Base-by-base conservation (phyloP, 1,140 invertebrate species). In the Anoplophora glabripennis region DNA sequence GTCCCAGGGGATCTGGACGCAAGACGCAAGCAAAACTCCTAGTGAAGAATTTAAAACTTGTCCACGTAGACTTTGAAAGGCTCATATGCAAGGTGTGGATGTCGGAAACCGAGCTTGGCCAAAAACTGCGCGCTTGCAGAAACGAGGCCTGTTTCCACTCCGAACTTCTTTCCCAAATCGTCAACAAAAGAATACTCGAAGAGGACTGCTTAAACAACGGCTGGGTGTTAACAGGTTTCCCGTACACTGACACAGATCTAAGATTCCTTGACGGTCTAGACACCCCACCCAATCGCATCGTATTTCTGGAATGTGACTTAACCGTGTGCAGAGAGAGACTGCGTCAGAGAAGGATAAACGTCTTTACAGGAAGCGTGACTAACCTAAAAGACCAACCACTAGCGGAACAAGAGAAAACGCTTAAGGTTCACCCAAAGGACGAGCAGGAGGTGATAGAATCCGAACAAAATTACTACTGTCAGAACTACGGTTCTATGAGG, bases 181-280 rank as follows among this genome's bases (percentile, higher is more conserved):
- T 83, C 1, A 75, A 75, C 52, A 75, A 80, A 40, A 72, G 79
- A 0, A 71, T 81, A 44, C 63, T 81, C 49, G 63, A 80, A 69
- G 53, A 79, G 56, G 83, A 84, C 54, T 84, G 81, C 64, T 66
- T 84, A 11, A 76, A 79, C 36, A 72, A 76, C 38, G 85, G 85
- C 0, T 87, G 83, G 83, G 76, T 86, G 15, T 66, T 87, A 28
- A 82, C 78, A 9, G 79, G 78, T 4, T 86, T 80, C 66, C 83
- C 83, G 0, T 75, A 72, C 8, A 78, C 70, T 3, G 77, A 79
- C 0, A 67, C 73, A 0, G 84, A 87, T 61, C 83, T 86, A 7
- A 41, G 51, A 37, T 56, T 58, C 28, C 36, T 87, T 2, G 84
- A 87, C 68, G 75, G 71, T 18, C 76, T 80, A 61, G 66, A 80